phyloP scores from a whole-genome alignment of 1,140 invertebrate genomes.

The Atta cephalotes region DNA sequence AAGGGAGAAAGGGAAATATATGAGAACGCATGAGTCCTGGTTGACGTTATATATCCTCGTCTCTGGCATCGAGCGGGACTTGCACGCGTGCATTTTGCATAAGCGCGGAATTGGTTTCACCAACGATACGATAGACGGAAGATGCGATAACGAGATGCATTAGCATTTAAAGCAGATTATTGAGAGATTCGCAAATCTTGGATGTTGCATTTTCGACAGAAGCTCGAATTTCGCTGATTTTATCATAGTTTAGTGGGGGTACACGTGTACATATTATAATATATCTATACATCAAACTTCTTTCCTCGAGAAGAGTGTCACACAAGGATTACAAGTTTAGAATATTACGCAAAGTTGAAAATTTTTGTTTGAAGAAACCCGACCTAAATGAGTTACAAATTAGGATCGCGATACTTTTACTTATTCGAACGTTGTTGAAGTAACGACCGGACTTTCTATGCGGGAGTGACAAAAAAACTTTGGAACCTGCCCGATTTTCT shows the following conservation, averaged over 20 bases:
- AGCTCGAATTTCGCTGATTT: neutral
- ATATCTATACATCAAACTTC: neutral
- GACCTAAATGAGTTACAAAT: conserved; percentile 48
- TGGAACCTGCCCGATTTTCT: conserved; percentile 41
- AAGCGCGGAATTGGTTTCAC: conserved; percentile 41
- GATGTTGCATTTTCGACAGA: conserved; percentile 24
- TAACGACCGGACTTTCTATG: conserved; percentile 54
- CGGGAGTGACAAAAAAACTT: conserved; percentile 47
- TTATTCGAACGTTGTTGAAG: conserved; percentile 43
- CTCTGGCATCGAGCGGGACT: conserved; percentile 4
- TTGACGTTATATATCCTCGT: conserved; percentile 45
- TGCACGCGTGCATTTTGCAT: conserved; percentile 57
- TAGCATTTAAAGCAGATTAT: conserved; percentile 51
- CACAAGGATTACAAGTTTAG: neutral
- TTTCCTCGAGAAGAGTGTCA: too few species aligned
- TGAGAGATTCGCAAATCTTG: conserved; percentile 27
- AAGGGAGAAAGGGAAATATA: conserved; percentile 44
- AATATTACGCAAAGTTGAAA: neutral
- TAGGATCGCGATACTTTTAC: conserved; percentile 52
- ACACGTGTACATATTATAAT: neutral
- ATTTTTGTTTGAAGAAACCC: conserved; percentile 4
- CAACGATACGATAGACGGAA: conserved; percentile 24
- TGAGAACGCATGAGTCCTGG: conserved; percentile 1
- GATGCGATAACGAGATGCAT: conserved; percentile 26
- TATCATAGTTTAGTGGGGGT: neutral